Evolutionary conservation across 2,797 vertebrate genomes (phyloP).

Genomic region (Dicrostonyx torquatus): DNA sequence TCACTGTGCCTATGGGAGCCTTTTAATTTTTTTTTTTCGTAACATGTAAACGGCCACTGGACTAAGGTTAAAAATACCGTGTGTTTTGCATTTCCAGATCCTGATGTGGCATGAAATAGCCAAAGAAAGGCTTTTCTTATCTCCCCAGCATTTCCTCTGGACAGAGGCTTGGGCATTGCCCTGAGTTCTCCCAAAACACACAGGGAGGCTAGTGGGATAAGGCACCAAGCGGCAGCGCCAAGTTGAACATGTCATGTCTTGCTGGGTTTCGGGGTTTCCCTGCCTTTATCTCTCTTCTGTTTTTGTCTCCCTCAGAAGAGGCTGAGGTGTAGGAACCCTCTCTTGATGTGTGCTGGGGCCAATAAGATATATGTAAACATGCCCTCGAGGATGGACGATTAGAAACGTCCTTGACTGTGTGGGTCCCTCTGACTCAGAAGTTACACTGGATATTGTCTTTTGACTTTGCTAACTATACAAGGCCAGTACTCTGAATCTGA

Average conservation of each 20-base stretch:
- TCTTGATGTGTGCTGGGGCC: accelerated
- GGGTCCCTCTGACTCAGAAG: background rate
- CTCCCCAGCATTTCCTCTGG: background rate
- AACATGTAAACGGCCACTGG: slow-evolving; percentile 65
- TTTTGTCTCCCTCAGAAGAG: background rate
- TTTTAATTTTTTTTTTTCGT: slow-evolving; percentile 46
- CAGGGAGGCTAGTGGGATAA: background rate
- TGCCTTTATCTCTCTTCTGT: background rate
- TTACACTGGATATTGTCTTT: accelerated
- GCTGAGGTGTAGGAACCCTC: accelerated
- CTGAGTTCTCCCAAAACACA: background rate
- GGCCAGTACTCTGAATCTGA: background rate
- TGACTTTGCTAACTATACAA: accelerated
- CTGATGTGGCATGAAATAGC: slow-evolving; percentile 67
- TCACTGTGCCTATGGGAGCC: background rate
- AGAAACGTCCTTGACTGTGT: accelerated
- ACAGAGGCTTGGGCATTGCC: background rate
- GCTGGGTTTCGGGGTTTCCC: accelerated
- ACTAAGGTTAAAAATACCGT: slow-evolving; percentile 82
- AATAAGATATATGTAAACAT: accelerated
- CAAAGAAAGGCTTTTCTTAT: slow-evolving; percentile 65
- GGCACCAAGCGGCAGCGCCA: accelerated
- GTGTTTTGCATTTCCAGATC: slow-evolving; percentile 81
- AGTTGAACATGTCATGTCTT: too few relatives aligned
- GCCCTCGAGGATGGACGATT: accelerated